Percentiles rank a stretch among this genome's conserved stretches.
phyloP scores from a whole-genome alignment of 2,113 vertebrate species.

The Megaleporinus macrocephalus region DNA sequence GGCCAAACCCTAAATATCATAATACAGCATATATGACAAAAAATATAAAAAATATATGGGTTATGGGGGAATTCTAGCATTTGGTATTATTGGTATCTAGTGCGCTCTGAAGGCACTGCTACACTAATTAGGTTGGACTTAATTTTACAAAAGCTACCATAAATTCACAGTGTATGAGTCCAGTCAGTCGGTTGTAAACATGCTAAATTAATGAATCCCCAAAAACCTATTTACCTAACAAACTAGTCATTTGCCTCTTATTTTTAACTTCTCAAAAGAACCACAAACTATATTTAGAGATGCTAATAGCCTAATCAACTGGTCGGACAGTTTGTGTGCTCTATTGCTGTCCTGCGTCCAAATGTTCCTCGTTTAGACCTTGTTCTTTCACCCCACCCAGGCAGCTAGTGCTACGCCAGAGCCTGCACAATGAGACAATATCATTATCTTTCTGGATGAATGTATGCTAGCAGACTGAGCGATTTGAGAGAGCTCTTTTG shows the following conservation, averaged over 20 bases:
- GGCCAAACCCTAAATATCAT: no score
- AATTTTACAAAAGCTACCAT: no score
- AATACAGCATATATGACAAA: no score
- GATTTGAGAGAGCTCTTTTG: slow-evolving; percentile 70
- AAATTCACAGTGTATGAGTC: no score
- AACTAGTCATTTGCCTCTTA: no score
- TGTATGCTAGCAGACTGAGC: slow-evolving; percentile 63
- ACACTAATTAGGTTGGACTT: no score
- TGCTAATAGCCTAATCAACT: background rate
- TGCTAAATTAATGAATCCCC: background rate
- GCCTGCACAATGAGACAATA: slow-evolving; percentile 67
- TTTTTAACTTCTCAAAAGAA: background rate
- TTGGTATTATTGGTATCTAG: background rate
- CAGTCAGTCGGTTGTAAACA: no score
- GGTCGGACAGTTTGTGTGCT: background rate
- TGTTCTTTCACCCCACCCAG: slow-evolving; percentile 53
- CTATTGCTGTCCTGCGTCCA: slow-evolving; percentile 13
- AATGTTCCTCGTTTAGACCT: slow-evolving; percentile 49
- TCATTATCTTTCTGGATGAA: slow-evolving; percentile 72
- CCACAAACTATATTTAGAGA: background rate
- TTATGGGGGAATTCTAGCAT: background rate
- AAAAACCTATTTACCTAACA: no score
- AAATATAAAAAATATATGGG: no score
- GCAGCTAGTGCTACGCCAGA: slow-evolving; percentile 53
- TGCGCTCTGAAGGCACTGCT: background rate